Evolutionary conservation across 2,797 vertebrate species (phyloP).

Genomic region (Acrossocheilus wenchowensis): DNA sequence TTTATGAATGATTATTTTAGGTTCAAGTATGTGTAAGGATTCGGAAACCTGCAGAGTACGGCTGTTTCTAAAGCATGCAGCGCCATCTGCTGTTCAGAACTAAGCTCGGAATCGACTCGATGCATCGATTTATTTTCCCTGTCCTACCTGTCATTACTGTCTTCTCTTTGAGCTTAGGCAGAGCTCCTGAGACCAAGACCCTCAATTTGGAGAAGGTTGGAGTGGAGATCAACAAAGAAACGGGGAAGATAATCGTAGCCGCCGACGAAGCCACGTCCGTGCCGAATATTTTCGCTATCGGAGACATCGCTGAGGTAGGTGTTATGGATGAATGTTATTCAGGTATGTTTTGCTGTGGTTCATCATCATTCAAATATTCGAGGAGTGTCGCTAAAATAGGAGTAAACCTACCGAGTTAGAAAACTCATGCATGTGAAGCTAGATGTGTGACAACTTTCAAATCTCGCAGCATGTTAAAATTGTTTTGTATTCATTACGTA

Average conservation of each 20-base stretch:
- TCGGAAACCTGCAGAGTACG: background rate
- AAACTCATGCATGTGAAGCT: no score
- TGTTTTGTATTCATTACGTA: no score
- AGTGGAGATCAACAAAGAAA: constrained; percentile 78
- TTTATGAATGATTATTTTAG: background rate
- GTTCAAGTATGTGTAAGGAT: background rate
- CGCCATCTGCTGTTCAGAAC: no score
- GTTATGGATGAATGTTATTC: background rate
- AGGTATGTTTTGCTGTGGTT: no score
- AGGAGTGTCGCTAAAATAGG: no score
- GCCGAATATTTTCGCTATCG: constrained; percentile 90
- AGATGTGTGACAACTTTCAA: no score
- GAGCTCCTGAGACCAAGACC: constrained; percentile 82
- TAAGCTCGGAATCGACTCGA: background rate
- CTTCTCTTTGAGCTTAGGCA: constrained; percentile 79
- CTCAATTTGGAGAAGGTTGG: constrained; percentile 85
- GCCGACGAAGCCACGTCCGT: constrained; percentile 85
- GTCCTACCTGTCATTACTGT: constrained; percentile 45
- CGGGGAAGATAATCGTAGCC: constrained; percentile 88
- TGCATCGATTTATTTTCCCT: background rate
- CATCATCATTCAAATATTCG: no score
- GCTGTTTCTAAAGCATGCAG: background rate
- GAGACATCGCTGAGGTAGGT: constrained; percentile 90
- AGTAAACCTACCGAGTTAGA: no score
- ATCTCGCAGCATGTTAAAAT: no score